Evolutionary conservation across 2,113 vertebrate genomes (phyloP), one percentile per base, ranked within the genome.

Genomic region (Microtus oregoni): DNA sequence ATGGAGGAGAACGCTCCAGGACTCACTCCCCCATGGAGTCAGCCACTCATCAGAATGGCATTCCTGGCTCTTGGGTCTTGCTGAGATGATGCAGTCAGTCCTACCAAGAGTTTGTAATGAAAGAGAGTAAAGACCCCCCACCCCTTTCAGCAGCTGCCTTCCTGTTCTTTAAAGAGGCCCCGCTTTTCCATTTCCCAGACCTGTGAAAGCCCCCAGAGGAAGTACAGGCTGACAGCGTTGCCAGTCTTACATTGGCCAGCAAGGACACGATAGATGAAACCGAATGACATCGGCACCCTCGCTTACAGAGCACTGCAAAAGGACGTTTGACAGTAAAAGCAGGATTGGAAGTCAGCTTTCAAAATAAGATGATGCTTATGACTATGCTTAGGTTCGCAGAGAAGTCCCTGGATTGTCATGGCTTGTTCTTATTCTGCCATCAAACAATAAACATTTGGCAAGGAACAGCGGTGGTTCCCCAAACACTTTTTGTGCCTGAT

Each of bases 11-110:
- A 30, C 0, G 1, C 12, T 20, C 26, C 41, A 2, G 10, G 55
- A 2, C 44, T 28, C 11, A 2, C 35, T n/a, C 22, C 47, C 0
- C 4, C 0, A 63, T 10, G 17, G 28, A 35, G 52, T 32, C 10
- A 15, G 5, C 0, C 19, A 1, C 3, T 32, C 32, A 12, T 28
- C 5, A 3, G 58, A 72, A 1, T 44, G 13, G 12, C 4, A 12
- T 22, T 28, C 19, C 55, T 14, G 73, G n/a, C 32, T 52, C 50
- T 26, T 8, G 63, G 47, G 81, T 19, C 26, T 44, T 63, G 52
- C 17, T 79, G 47, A 87, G 20, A 52, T 26, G 38, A 77, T 28
- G 24, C 19, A 19, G 28, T 24, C 24, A 77, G 75, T 68, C 68
- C 50, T 90, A 58, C 72, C 26, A 20, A 38, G 85, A 30, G 75